Conservation (phyloP, 1,140 invertebrate species). For the Lanistes nyassanus region DNA sequence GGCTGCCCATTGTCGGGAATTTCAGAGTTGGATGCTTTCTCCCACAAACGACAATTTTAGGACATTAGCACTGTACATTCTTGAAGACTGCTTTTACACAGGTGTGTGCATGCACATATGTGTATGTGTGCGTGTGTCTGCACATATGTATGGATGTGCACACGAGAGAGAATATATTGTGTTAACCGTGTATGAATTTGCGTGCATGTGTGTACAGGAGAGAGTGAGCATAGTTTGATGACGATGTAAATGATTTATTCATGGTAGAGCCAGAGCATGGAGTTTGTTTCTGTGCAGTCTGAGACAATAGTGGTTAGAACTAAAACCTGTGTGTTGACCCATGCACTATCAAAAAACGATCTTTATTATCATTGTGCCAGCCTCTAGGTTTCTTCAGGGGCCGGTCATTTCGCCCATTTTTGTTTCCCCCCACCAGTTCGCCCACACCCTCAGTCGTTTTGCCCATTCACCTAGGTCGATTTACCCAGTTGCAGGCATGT, state of each 20-base stretch:
- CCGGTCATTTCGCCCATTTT: too few species aligned
- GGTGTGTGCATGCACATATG: constrained; percentile 14
- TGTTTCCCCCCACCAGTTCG: too few species aligned
- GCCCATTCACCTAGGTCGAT: too few species aligned
- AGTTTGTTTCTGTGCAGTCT: not conserved
- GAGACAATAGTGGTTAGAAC: not conserved
- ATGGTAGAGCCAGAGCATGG: too few species aligned
- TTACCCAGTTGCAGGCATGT: too few species aligned
- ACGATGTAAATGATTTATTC: too few species aligned
- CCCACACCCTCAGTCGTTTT: too few species aligned
- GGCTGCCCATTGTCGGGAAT: constrained; percentile 28
- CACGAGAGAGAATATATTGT: not conserved
- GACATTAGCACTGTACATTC: constrained; percentile 27
- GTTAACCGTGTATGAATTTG: not conserved
- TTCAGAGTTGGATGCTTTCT: constrained; percentile 35
- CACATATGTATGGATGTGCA: not conserved
- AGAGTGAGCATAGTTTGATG: too few species aligned
- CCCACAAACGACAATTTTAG: constrained; percentile 12
- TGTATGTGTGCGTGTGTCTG: too few species aligned
- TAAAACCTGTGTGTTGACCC: not conserved
- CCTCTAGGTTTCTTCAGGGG: too few species aligned
- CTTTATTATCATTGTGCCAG: not conserved
- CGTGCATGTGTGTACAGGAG: constrained; percentile 7
- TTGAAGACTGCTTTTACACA: constrained; percentile 31
- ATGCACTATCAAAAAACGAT: not conserved